A percentile compares a stretch with the other conserved stretches of the same genome.
These are phyloP conservation scores for Pristionchus fissidentatus DNA, from an alignment of 2,888 invertebrate genomes.

Conservation along the genomic window DNA sequence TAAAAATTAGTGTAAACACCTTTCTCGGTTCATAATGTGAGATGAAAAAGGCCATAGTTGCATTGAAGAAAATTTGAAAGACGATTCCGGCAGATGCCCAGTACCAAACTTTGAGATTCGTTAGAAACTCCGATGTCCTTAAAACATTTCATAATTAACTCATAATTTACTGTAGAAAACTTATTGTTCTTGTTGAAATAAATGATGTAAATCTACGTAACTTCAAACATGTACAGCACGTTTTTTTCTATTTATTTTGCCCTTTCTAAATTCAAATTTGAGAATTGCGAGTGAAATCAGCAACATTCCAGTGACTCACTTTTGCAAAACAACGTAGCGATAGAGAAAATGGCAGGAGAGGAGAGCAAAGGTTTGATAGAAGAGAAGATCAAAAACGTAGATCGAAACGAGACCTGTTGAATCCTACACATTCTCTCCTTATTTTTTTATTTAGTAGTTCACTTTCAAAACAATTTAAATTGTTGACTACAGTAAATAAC, in stretches of 20 bases:
- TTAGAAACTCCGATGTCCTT: neutral
- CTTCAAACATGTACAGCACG: neutral
- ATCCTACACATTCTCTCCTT: too few relatives aligned
- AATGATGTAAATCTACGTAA: neutral
- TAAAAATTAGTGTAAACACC: neutral
- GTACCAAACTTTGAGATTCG: neutral
- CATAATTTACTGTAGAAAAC: neutral
- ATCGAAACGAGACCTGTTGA: slow-evolving; percentile 37
- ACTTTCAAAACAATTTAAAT: too few relatives aligned
- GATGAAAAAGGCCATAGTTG: slow-evolving; percentile 37
- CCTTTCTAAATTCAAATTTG: neutral
- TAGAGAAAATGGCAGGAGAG: slow-evolving; percentile 43
- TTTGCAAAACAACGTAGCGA: slow-evolving; percentile 21
- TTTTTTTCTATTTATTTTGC: too few relatives aligned
- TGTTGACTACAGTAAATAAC: too few relatives aligned
- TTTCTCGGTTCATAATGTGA: slow-evolving; percentile 39
- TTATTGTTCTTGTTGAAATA: neutral
- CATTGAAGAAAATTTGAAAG: slow-evolving; percentile 7
- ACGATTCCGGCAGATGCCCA: neutral
- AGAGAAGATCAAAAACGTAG: slow-evolving; percentile 46
- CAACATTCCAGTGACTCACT: neutral
- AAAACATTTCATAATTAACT: neutral
- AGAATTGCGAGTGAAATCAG: neutral
- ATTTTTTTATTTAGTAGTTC: too few relatives aligned
- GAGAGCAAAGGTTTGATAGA: slow-evolving; percentile 33